Percentiles rank a stretch among this genome's conserved stretches.
phyloP scores from a whole-genome alignment of 2,888 invertebrate genomes.

The Loripinus fragilis region DNA sequence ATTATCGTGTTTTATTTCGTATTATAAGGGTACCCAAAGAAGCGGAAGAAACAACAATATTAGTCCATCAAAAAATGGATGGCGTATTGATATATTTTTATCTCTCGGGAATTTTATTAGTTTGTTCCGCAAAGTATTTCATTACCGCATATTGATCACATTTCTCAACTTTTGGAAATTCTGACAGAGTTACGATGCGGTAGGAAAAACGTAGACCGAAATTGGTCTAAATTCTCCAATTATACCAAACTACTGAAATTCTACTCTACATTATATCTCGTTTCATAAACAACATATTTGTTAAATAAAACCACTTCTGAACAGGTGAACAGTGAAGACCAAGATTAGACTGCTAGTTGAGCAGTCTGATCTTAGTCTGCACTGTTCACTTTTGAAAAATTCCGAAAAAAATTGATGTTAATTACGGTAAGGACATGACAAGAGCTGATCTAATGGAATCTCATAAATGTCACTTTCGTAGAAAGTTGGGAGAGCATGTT shows the following conservation, averaged over 20 bases:
- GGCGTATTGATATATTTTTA: constrained; percentile 12
- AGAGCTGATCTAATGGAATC: not conserved
- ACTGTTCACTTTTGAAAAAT: no score
- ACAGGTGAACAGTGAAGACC: no score
- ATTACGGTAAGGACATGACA: constrained; percentile 5
- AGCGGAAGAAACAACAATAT: constrained; percentile 2
- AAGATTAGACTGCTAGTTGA: no score
- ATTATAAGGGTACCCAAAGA: constrained; percentile 13
- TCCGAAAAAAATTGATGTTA: no score
- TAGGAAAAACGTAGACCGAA: not conserved
- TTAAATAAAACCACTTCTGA: no score
- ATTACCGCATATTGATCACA: constrained; percentile 15
- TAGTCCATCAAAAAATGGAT: constrained; percentile 14
- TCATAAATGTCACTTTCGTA: constrained; percentile 12
- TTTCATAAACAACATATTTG: no score
- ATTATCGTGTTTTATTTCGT: not conserved
- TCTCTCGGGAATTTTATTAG: constrained; percentile 10
- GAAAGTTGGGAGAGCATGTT: not conserved
- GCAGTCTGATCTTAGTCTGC: no score
- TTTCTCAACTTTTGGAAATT: constrained; percentile 10
- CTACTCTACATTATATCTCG: no score
- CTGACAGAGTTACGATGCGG: constrained; percentile 7
- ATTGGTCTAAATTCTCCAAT: no score
- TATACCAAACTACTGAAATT: no score
- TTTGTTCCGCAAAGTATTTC: constrained; percentile 20